Conservation (phyloP, 2,888 invertebrate species). For the Leuctra nigra region DNA sequence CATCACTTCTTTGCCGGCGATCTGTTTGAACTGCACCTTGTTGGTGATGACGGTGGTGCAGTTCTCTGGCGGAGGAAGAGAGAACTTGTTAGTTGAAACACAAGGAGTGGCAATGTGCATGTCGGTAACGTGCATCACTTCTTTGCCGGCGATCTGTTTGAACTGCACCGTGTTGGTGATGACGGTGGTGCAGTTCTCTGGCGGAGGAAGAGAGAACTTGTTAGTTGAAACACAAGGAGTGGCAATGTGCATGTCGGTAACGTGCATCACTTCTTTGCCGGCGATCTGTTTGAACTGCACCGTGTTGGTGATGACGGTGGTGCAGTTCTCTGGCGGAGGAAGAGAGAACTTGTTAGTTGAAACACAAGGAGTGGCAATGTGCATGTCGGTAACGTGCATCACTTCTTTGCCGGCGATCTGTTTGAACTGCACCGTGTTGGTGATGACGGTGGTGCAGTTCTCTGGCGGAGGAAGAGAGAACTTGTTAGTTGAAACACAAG, state of each 20-base stretch:
- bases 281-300: conserved; percentile 31
- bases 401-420: conserved; percentile 40
- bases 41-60: conserved; percentile 46
- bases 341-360: too few species aligned
- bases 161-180: conserved; percentile 35
- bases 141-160: conserved; percentile 37
- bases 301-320: conserved; percentile 42
- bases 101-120: too few species aligned
- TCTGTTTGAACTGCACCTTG: conserved; percentile 14
- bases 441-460: conserved; percentile 48
- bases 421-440: conserved; percentile 25
- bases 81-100: too few species aligned
- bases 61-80: too few species aligned
- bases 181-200: conserved; percentile 46
- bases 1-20: too few species aligned
- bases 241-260: conserved; percentile 51
- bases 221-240: too few species aligned
- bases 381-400: conserved; percentile 47
- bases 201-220: too few species aligned
- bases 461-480: too few species aligned
- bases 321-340: conserved; percentile 44
- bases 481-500: too few species aligned
- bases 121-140: conserved; percentile 44
- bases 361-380: too few species aligned
- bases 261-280: conserved; percentile 41